phyloP scores from a whole-genome alignment of 2,888 invertebrate genomes.

The Mamestra brassicae region DNA sequence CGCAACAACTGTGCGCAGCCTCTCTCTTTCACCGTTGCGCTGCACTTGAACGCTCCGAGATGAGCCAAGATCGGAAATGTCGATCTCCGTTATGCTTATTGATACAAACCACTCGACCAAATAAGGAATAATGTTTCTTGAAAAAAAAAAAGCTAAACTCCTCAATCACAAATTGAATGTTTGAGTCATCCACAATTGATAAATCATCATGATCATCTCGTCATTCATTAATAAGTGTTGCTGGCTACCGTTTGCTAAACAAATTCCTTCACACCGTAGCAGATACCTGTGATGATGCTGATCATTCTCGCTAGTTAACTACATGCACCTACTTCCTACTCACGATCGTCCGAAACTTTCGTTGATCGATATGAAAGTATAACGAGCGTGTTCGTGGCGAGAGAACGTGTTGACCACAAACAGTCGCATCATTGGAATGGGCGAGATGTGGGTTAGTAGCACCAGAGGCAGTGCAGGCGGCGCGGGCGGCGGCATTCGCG shows the following conservation, averaged over 20 bases:
- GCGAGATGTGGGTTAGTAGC: constrained; percentile 89
- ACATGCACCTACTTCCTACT: constrained; percentile 75
- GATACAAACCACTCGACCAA: constrained; percentile 63
- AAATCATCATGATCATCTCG: constrained; percentile 40
- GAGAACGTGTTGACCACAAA: constrained; percentile 85
- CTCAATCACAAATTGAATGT: constrained; percentile 33
- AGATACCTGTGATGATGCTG: constrained; percentile 53
- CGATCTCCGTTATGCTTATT: constrained; percentile 66
- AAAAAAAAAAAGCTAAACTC: constrained; percentile 34
- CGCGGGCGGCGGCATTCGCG: constrained; percentile 74
- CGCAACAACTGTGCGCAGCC: constrained; percentile 80
- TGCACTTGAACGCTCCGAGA: constrained; percentile 79
- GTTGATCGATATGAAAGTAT: constrained; percentile 88
- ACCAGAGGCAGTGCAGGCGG: constrained; percentile 77
- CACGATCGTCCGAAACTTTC: constrained; percentile 83
- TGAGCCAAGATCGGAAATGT: constrained; percentile 69
- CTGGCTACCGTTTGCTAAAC: constrained; percentile 54
- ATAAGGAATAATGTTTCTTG: constrained; percentile 49
- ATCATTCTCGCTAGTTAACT: constrained; percentile 56
- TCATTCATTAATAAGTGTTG: constrained; percentile 46
- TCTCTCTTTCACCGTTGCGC: constrained; percentile 86
- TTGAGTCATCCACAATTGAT: constrained; percentile 17
- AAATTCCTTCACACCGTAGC: constrained; percentile 49
- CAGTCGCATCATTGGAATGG: constrained; percentile 84
- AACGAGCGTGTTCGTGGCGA: constrained; percentile 83